Base-by-base conservation (phyloP, 2,113 vertebrate genomes). In the Cichladusa arquata region DNA sequence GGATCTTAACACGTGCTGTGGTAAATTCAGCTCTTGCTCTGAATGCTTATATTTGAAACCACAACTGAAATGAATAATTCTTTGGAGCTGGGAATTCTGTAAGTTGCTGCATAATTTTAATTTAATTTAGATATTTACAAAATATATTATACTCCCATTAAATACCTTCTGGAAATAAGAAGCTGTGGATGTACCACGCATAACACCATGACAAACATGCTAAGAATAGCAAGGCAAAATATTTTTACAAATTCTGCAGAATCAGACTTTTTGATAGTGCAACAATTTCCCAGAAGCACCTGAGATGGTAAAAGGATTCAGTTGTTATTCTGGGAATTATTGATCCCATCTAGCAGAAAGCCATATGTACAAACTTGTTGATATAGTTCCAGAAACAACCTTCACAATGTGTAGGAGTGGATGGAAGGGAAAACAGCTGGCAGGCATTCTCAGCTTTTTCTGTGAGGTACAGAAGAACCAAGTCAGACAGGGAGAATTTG, bases 281-380 rank as follows among this genome's bases (percentile, higher is more conserved):
- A 92, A 65, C 24, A 3, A 8, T 73, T 94, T 91, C 74, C 42
- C 45, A 86, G 58, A 79, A 65, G 50, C 58, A 77, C 31, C 50
- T 50, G 38, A 89, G 48, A 79, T 10, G 13, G 24, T 45, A 58
- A 40, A 85, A 92, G 23, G 28, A 56, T 81, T 62, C 81, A 60
- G 31, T 28, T 57, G 38, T 48, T 65, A 50, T 67, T 92, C 42
- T 1, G 79, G 29, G 20, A 91, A 82, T 60, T 90, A 88, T 36
- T 67, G 87, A 92, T 83, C 69, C 66, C 66, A 66, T 51, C 81
- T 74, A 77, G 91, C 3, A 90, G 86, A 94, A 91, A 88, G n/a
- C 31, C 0, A 0, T 19, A 51, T 1, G 18, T 72, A 70, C 38
- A 80, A 82, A 77, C 31, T 56, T 70, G 60, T 38, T 62, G 76